Percentiles rank a stretch among this genome's conserved stretches.
These are phyloP conservation scores for Chrysodeixis includens DNA, from an alignment of 2,888 invertebrate species.

Conservation along the genomic window DNA sequence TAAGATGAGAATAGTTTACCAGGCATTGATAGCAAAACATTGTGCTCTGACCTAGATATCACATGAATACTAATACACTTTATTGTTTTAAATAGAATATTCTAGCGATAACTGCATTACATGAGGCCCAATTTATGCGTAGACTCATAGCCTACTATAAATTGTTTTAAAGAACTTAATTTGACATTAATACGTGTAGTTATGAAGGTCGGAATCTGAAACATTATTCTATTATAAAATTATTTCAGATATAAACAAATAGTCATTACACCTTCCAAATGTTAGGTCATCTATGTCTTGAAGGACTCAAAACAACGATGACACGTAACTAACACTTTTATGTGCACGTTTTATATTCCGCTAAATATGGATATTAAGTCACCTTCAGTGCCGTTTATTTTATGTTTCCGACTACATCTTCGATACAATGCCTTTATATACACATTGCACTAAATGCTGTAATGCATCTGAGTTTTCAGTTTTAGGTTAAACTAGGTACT, in stretches of 20 bases:
- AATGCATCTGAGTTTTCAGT: too few relatives aligned
- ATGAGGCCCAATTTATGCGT: constrained; percentile 19
- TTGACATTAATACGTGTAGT: neutral
- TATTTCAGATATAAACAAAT: neutral
- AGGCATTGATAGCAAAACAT: constrained; percentile 60
- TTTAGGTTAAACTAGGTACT: too few relatives aligned
- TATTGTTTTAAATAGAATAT: constrained; percentile 48
- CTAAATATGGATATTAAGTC: constrained; percentile 1
- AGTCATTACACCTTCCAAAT: neutral
- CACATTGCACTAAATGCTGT: too few relatives aligned
- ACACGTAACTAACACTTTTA: neutral
- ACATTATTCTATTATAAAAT: too few relatives aligned
- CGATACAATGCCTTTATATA: neutral
- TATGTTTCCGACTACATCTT: neutral
- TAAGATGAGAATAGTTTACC: constrained; percentile 65
- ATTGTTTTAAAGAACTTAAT: neutral
- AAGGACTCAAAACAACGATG: too few relatives aligned
- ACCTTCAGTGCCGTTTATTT: neutral
- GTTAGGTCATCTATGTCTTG: too few relatives aligned
- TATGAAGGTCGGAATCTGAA: too few relatives aligned
- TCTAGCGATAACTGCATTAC: constrained; percentile 35
- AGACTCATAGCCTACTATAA: neutral
- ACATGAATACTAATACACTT: constrained; percentile 44
- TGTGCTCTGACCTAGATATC: constrained; percentile 62
- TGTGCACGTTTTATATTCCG: neutral